Conservation (phyloP, 2,888 invertebrate genomes). For the Andrena dorsata region DNA sequence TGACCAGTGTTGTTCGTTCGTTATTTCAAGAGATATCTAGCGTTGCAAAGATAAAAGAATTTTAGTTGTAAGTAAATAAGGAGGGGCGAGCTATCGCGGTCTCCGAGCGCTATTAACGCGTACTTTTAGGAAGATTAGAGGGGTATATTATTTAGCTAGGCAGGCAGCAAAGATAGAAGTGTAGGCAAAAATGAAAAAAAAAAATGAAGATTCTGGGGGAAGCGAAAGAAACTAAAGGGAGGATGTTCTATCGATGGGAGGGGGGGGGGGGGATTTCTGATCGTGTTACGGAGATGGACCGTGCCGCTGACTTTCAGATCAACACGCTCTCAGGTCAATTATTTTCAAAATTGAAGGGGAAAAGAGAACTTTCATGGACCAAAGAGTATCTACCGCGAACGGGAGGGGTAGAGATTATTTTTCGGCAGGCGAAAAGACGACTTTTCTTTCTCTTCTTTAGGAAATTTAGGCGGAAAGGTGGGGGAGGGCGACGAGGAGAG, state of each 20-base stretch:
- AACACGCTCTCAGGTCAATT: slow-evolving; percentile 71
- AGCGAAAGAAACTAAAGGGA: slow-evolving; percentile 15
- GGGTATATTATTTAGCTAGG: slow-evolving; percentile 71
- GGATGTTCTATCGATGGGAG: slow-evolving; percentile 14
- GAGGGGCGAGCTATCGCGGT: slow-evolving; percentile 28
- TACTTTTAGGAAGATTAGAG: slow-evolving; percentile 66
- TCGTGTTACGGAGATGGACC: slow-evolving; percentile 53
- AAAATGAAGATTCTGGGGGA: slow-evolving; percentile 14
- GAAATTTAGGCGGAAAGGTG: not conserved
- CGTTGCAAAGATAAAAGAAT: slow-evolving; percentile 69
- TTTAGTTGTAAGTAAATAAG: slow-evolving; percentile 59
- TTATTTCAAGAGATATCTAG: slow-evolving; percentile 74
- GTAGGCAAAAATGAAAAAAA: slow-evolving; percentile 47
- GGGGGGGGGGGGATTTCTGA: slow-evolving; percentile 16
- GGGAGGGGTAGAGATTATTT: slow-evolving; percentile 43
- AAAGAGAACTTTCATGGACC: slow-evolving; percentile 68
- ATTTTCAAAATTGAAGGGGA: slow-evolving; percentile 60
- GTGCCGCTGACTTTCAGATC: slow-evolving; percentile 63
- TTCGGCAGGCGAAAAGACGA: slow-evolving; percentile 42
- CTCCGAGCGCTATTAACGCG: slow-evolving; percentile 51
- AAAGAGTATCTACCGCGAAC: slow-evolving; percentile 64
- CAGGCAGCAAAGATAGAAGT: slow-evolving; percentile 70
- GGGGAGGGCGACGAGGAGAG: too few species aligned
- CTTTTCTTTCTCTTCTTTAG: slow-evolving; percentile 20
- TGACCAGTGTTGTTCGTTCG: slow-evolving; percentile 74